Evolutionary conservation across 92 coral and sea anemone genomes (phyloP).

Genomic region (Montipora capitata): DNA sequence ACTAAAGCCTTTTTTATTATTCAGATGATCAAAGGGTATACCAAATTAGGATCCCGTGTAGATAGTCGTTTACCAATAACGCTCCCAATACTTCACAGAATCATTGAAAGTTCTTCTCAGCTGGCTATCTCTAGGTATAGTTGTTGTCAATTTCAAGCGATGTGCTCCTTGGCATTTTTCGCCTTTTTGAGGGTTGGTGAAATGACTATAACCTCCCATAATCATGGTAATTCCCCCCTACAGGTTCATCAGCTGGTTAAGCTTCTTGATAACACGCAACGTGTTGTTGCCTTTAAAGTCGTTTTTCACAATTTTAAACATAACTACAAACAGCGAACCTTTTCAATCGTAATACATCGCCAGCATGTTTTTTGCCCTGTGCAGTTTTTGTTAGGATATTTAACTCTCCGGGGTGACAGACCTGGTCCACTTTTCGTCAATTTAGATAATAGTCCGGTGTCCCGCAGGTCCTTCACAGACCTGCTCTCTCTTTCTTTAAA

Average conservation of each 20-base stretch:
- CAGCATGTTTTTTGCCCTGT: conserved; percentile 54
- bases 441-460: conserved; percentile 9
- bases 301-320: conserved; percentile 46
- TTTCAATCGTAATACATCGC: conserved; percentile 20
- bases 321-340: conserved; percentile 32
- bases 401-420: not conserved
- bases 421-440: conserved; percentile 49
- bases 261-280: not conserved
- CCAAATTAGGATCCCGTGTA: not conserved
- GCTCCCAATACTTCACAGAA: not conserved
- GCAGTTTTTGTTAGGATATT: conserved; percentile 11
- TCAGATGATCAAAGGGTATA: conserved; percentile 21
- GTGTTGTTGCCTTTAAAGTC: not conserved
- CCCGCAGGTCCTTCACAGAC: conserved; percentile 15
- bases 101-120: not conserved
- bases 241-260: conserved; percentile 15
- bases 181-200: conserved; percentile 40
- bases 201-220: not conserved
- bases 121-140: not conserved
- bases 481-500: conserved; percentile 2
- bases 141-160: not conserved
- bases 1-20: not conserved
- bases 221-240: not conserved
- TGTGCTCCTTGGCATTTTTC: conserved; percentile 44
- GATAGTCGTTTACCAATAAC: conserved; percentile 42